Base-by-base conservation (phyloP, 2,113 vertebrate genomes). In the Clarias gariepinus region DNA sequence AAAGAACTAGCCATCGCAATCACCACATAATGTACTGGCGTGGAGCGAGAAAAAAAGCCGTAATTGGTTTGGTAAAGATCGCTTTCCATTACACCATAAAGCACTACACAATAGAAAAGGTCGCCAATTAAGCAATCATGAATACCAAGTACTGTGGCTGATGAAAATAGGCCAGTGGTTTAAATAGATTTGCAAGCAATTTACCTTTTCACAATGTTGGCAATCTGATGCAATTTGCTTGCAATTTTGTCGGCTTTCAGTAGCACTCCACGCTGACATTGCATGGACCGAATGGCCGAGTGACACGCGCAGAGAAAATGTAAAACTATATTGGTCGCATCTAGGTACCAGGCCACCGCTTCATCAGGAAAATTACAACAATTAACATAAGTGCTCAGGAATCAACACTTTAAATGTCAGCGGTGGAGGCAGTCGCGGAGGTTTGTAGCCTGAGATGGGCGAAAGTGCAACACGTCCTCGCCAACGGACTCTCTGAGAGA, bases 181-280 rank as follows among this genome's bases (percentile, higher is more conserved):
- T 99, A 99, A 99, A 99, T 99, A 99, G 98, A 99, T 99, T 98
- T 99, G 97, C 98, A 98, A 99, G 98, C 98, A 99, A 99, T 99
- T 99, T 99, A 99, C 97, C 98, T 99, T 99, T 98, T 99, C 98
- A 99, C 98, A 99, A 99, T 99, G 98, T 99, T 99, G 98, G 98
- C 98, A 99, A 99, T 99, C 98, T 99, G 97, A 99, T 99, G 98
- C 98, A 99, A 99, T 99, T 99, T 99, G 98, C 97, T 98, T 97
- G 98, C 98, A 99, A 99, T 99, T 99, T 99, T 96, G 97, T 97
- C 95, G 96, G 97, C 98, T 99, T 99, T 99, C 98, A 99, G 97
- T 97, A 96, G 96, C 97, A 97, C 97, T 99, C 96, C 95, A 96
- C 96, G 96, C 97, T 99, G 98, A 99, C 98, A 99, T 97, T 96